Conservation (phyloP, 2,888 invertebrate species). For the Bellardia bayeri region DNA sequence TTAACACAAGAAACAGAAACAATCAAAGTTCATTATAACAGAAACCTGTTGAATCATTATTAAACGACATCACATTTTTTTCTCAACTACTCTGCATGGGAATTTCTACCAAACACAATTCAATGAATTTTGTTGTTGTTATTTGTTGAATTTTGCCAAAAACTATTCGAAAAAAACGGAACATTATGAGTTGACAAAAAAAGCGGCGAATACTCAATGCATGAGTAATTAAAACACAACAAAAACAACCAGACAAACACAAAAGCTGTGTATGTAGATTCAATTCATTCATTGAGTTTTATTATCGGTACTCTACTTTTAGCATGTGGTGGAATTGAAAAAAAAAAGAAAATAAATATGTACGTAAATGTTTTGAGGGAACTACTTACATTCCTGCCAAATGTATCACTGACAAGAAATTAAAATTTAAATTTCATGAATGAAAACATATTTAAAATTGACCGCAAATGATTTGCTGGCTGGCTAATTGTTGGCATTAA, state of each 20-base stretch:
- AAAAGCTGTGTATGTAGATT: not conserved
- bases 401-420: constrained; percentile 59
- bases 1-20: not conserved
- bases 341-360: not conserved
- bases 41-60: constrained; percentile 67
- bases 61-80: constrained; percentile 40
- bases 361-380: not conserved
- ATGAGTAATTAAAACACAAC: constrained; percentile 65
- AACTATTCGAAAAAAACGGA: constrained; percentile 9
- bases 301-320: constrained; percentile 39
- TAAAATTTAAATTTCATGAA: constrained; percentile 4
- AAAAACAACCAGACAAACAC: not conserved
- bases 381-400: constrained; percentile 59
- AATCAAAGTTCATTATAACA: constrained; percentile 44
- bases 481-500: constrained; percentile 35
- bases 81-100: constrained; percentile 34
- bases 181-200: constrained; percentile 20
- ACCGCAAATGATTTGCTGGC: constrained; percentile 35
- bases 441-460: constrained; percentile 17
- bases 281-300: constrained; percentile 27
- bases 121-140: constrained; percentile 55
- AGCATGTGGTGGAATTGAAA: not conserved
- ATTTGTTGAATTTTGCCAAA: not conserved
- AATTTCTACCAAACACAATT: constrained; percentile 55
- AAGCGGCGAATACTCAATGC: constrained; percentile 48